Percentiles rank a stretch among this genome's conserved stretches.
phyloP scores from a whole-genome alignment of 2,113 vertebrate genomes.

The Meriones unguiculatus region DNA sequence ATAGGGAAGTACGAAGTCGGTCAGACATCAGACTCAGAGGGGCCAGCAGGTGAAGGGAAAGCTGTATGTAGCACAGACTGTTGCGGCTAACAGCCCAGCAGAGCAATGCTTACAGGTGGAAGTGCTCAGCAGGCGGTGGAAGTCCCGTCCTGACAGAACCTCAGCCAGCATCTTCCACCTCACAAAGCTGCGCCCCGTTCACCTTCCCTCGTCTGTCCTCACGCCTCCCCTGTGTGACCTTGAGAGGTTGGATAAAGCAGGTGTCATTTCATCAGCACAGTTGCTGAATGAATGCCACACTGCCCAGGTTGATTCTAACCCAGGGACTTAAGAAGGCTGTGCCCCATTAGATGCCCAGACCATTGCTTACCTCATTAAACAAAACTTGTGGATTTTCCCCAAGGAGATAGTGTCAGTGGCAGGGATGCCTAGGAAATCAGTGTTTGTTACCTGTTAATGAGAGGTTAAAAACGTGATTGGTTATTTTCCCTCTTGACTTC shows the following conservation, averaged over 20 bases:
- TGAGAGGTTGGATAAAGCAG: background rate
- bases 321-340: background rate
- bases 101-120: background rate
- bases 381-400: background rate
- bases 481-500: background rate
- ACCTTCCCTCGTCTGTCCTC: background rate
- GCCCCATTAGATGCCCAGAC: too few species aligned
- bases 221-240: background rate
- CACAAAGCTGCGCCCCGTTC: background rate
- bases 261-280: background rate
- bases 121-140: background rate
- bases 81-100: background rate
- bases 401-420: rapidly evolving
- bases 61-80: rapidly evolving
- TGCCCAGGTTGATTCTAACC: background rate
- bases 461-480: background rate
- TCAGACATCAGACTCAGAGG: background rate
- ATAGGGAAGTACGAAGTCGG: background rate
- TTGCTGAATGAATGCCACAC: background rate
- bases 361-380: background rate
- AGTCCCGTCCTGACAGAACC: background rate
- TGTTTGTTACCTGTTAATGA: background rate
- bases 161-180: background rate
- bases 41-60: background rate
- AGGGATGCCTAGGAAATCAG: background rate